Evolutionary conservation across 2,113 vertebrate genomes (phyloP).

Genomic region (Procavia capensis): DNA sequence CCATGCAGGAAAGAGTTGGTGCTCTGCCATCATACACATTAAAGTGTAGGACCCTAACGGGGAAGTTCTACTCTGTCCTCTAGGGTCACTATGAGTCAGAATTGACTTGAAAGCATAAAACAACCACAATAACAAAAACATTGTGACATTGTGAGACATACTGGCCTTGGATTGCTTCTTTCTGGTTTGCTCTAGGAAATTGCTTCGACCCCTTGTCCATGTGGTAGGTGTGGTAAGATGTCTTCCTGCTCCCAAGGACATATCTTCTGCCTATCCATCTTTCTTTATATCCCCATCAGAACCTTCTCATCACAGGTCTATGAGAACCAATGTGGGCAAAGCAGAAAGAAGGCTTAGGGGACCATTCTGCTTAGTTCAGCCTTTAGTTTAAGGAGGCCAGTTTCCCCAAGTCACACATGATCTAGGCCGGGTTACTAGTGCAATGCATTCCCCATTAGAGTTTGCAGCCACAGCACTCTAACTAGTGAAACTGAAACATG

Average conservation of each 20-base stretch:
- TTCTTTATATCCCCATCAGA: background rate
- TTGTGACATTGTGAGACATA: background rate
- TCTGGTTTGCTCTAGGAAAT: background rate
- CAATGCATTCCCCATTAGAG: background rate
- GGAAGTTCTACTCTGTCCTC: no score
- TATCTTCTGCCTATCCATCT: background rate
- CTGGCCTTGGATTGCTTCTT: background rate
- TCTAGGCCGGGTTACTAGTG: background rate
- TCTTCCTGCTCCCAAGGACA: background rate
- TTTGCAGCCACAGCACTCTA: background rate
- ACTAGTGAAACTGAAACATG: background rate
- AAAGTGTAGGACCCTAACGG: no score
- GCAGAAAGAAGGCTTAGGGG: background rate
- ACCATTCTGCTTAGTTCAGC: background rate
- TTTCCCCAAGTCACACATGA: background rate
- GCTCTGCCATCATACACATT: no score
- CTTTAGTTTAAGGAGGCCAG: background rate
- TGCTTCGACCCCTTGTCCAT: background rate
- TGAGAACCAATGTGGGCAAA: background rate
- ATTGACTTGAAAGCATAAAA: no score
- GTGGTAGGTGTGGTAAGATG: background rate
- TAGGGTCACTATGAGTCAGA: no score
- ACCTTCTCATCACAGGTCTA: background rate
- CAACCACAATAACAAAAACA: background rate
- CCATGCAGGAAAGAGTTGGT: no score